Evolutionary conservation across 2,797 vertebrate species (phyloP), one percentile per base, ranked within the genome.

Genomic region (Percopsis omiscomaycus): DNA sequence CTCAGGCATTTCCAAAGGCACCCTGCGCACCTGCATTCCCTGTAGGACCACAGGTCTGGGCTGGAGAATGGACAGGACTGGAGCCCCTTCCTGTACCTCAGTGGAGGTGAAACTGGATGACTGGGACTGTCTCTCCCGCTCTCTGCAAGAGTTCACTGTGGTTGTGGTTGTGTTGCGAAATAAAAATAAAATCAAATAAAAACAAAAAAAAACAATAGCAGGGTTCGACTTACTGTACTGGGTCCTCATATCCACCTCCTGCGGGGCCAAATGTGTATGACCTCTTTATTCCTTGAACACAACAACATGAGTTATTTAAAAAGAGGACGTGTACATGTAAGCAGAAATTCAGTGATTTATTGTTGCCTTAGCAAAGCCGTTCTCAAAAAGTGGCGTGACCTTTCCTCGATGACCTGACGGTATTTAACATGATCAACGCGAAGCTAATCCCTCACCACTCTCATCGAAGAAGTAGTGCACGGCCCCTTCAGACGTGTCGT

Each of bases 401-500:
- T 45, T 58, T 5, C 28, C 13, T 42, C 6, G 37, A 9, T 42
- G 37, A 9, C 37, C 37, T 42, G 37, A 8, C 6, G 6, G 37
- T 9, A 2, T 42, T 42, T 42, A 8, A 9, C 6, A 6, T 8
- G 9, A 10, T 5, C 8, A 9, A 42, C 8, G 6, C 37, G 1
- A 42, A 6, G 16, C 1, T 61, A 27, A 37, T 22, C 27, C 11
- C 93, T 92, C 82, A 97, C 95, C 95, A 0, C 94, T 94, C 84
- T 97, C 95, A 0, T 97, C 95, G 1, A 89, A 95, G 84, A 97
- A 97, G 81, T 96, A 97, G 84, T 97, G 95, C 82, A 97, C 92
- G 0, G 95, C 95, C 0, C 95, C 95, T 81, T 96, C 95, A 0
- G 95, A 94, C 3, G 95, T 97, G 88, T 97, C 95, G 0, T 97